Percentiles rank a stretch among this genome's conserved stretches.
These are phyloP conservation scores for Karalla daura DNA, from an alignment of 2,797 vertebrate genomes.

Conservation along the genomic window DNA sequence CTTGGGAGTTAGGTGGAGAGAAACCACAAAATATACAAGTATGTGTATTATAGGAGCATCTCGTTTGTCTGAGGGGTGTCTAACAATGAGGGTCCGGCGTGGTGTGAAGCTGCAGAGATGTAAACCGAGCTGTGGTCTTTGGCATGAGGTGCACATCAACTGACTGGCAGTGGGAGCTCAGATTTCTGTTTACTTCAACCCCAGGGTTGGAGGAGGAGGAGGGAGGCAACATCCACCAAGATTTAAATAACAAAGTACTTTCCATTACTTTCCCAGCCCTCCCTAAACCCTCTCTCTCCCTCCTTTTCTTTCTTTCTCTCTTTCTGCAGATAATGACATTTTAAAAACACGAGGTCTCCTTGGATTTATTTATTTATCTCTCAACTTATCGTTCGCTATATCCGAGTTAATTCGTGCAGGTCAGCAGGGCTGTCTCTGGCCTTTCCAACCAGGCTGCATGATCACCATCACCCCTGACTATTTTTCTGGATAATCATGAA, in stretches of 20 bases:
- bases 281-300: too few relatives aligned
- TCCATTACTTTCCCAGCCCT: not conserved
- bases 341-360: not conserved
- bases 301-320: too few relatives aligned
- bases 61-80: not conserved
- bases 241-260: not conserved
- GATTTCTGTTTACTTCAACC: slow-evolving; percentile 81
- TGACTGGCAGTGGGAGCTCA: slow-evolving; percentile 65
- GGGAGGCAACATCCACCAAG: slow-evolving; percentile 12
- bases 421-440: not conserved
- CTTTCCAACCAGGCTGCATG: too few relatives aligned
- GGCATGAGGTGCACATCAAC: slow-evolving; percentile 72
- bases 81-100: slow-evolving; percentile 46
- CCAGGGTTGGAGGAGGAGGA: too few relatives aligned
- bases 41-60: not conserved
- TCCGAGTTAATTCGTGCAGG: slow-evolving; percentile 1
- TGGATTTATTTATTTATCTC: not conserved
- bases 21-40: not conserved
- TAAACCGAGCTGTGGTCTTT: slow-evolving; percentile 54
- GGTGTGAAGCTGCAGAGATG: slow-evolving; percentile 49
- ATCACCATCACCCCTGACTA: too few relatives aligned
- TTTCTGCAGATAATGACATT: not conserved
- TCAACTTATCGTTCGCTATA: too few relatives aligned
- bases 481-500: too few relatives aligned
- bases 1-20: too few relatives aligned